These are phyloP conservation scores for Ips nitidus DNA, from an alignment of 1,140 invertebrate species.

Conservation along the genomic window DNA sequence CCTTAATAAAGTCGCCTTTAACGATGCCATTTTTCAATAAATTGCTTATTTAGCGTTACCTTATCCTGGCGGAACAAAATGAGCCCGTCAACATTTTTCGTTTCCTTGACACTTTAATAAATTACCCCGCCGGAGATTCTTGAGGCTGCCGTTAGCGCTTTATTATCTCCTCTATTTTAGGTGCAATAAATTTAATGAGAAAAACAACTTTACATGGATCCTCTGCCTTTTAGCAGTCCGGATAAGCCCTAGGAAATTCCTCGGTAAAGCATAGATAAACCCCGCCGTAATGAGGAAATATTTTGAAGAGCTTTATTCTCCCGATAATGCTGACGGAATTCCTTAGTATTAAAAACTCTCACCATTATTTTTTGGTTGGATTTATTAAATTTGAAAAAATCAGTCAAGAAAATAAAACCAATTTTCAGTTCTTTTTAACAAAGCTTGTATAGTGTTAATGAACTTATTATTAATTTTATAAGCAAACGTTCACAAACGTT, in stretches of 20 bases:
- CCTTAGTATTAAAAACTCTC: too few relatives aligned
- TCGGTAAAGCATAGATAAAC: slow-evolving; percentile 8
- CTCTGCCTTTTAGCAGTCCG: slow-evolving; percentile 11
- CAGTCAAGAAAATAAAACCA: too few relatives aligned
- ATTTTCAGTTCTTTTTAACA: too few relatives aligned
- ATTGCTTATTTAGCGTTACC: slow-evolving; percentile 28
- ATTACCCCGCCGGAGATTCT: slow-evolving; percentile 23
- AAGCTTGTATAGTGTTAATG: too few relatives aligned
- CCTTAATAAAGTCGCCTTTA: slow-evolving; percentile 18
- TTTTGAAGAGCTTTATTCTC: neutral
- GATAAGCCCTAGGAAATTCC: slow-evolving; percentile 12
- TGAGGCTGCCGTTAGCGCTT: slow-evolving; percentile 28
- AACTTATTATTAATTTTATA: too few relatives aligned
- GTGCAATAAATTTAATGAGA: slow-evolving; percentile 30
- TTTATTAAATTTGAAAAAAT: too few relatives aligned
- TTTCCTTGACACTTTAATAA: slow-evolving; percentile 27
- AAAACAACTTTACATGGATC: slow-evolving; percentile 26
- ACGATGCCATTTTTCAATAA: slow-evolving; percentile 22
- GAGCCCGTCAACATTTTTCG: slow-evolving; percentile 26
- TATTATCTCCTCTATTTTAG: slow-evolving; percentile 28
- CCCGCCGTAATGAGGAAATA: neutral
- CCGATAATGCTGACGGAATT: neutral
- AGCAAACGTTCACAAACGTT: too few relatives aligned
- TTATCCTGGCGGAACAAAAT: slow-evolving; percentile 18
- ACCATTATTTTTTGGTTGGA: too few relatives aligned